Evolutionary conservation across 2,797 vertebrate species (phyloP).

Genomic region (Gambelia wislizenii): DNA sequence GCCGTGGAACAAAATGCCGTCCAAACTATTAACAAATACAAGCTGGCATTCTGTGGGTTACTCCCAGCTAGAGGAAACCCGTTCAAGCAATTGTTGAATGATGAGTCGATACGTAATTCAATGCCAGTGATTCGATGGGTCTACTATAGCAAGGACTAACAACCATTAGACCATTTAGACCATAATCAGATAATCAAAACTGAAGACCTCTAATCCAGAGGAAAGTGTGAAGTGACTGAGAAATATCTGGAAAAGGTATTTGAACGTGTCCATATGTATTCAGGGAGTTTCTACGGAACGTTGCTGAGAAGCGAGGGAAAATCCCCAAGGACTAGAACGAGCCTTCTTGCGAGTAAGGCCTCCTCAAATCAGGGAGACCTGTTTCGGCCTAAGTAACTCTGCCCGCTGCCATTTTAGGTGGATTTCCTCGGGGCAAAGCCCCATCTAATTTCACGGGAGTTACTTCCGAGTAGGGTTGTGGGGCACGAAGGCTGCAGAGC

Average conservation of each 20-base stretch:
- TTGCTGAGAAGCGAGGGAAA: not conserved
- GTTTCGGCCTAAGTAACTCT: not conserved
- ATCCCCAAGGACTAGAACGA: not conserved
- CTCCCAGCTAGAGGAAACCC: no score
- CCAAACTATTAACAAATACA: not conserved
- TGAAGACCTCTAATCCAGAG: not conserved
- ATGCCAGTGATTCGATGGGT: no score
- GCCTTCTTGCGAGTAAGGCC: not conserved
- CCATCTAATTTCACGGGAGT: not conserved
- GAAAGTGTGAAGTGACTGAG: not conserved
- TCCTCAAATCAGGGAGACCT: not conserved
- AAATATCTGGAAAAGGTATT: not conserved
- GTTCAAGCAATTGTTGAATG: no score
- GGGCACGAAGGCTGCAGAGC: no score
- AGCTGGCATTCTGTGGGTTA: no score
- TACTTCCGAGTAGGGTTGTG: not conserved
- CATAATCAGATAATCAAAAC: no score
- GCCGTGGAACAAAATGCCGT: not conserved
- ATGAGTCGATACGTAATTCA: no score
- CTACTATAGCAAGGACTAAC: no score
- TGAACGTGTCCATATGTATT: not conserved
- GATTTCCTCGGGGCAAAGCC: not conserved
- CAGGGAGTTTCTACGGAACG: rapidly evolving
- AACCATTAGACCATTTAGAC: not conserved
- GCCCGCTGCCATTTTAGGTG: not conserved